A percentile compares a stretch with the other conserved stretches of the same genome.
Evolutionary conservation across 2,113 vertebrate genomes (phyloP).

Genomic region (Scortum barcoo): DNA sequence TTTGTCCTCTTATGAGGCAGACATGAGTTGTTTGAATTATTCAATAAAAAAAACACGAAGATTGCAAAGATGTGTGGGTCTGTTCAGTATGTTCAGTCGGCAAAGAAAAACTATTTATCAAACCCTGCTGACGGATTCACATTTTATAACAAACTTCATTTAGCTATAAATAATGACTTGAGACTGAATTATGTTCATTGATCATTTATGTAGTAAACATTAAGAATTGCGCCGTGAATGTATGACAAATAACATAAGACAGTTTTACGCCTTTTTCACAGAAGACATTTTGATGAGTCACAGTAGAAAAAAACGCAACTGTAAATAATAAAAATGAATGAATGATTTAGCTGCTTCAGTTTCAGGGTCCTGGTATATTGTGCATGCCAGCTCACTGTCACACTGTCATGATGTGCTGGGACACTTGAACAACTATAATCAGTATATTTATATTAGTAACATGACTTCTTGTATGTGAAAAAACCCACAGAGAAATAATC

Average conservation of each 20-base stretch:
- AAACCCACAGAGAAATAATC: too few species aligned
- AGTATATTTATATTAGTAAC: background rate
- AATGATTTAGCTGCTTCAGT: background rate
- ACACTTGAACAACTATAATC: background rate
- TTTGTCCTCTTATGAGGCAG: slow-evolving; percentile 59
- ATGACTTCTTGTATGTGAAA: background rate
- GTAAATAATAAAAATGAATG: background rate
- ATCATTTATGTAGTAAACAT: slow-evolving; percentile 11
- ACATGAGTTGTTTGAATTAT: slow-evolving; percentile 74
- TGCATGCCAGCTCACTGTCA: background rate
- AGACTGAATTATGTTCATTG: background rate
- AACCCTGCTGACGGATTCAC: background rate
- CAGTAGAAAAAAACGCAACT: too few species aligned
- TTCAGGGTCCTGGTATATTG: background rate
- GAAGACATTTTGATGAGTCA: too few species aligned
- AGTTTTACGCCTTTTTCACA: too few species aligned
- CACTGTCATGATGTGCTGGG: background rate
- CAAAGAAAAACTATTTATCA: background rate
- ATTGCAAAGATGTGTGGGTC: slow-evolving; percentile 38
- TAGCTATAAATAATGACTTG: background rate
- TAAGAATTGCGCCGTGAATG: background rate
- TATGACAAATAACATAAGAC: background rate
- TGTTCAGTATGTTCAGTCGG: slow-evolving; percentile 23
- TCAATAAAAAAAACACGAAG: slow-evolving; percentile 72
- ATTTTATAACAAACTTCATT: background rate